Percentiles rank a stretch among this genome's conserved stretches.
Evolutionary conservation across 1,140 invertebrate genomes (phyloP).

Genomic region (Scaptomyza graminum): DNA sequence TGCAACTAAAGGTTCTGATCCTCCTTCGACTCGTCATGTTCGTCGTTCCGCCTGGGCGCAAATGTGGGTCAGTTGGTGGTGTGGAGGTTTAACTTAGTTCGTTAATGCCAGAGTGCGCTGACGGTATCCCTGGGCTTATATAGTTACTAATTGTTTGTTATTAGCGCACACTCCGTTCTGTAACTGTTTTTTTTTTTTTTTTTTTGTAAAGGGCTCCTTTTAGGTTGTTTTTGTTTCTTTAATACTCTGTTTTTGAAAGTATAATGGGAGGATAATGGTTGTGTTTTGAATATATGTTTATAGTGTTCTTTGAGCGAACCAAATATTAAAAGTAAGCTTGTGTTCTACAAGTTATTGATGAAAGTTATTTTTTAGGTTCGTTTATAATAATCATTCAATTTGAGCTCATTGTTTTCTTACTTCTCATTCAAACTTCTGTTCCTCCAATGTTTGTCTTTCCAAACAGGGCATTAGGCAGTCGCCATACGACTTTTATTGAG

Average conservation of each 20-base stretch:
- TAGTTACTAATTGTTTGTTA: conserved; percentile 80
- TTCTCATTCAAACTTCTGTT: too few relatives aligned
- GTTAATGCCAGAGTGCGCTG: conserved; percentile 54
- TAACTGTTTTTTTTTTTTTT: conserved; percentile 58
- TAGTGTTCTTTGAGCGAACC: too few relatives aligned
- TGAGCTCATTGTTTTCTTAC: too few relatives aligned
- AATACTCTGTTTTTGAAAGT: conserved; percentile 2
- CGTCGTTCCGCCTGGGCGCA: not conserved
- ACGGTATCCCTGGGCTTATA: conserved; percentile 22
- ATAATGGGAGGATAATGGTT: not conserved
- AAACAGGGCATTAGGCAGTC: not conserved
- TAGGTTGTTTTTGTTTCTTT: not conserved
- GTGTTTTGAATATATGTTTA: too few relatives aligned
- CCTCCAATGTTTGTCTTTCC: too few relatives aligned
- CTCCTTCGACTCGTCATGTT: too few relatives aligned
- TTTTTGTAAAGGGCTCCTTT: not conserved
- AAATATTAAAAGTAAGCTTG: too few relatives aligned
- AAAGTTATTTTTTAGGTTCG: too few relatives aligned
- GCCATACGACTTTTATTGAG: not conserved
- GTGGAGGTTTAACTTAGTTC: conserved; percentile 1
- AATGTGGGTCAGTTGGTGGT: conserved; percentile 54
- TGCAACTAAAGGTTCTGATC: too few relatives aligned
- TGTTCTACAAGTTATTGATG: too few relatives aligned
- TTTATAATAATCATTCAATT: too few relatives aligned
- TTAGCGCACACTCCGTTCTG: conserved; percentile 56